phyloP scores from a whole-genome alignment of 2,888 invertebrate genomes.

The Mythimna impura region DNA sequence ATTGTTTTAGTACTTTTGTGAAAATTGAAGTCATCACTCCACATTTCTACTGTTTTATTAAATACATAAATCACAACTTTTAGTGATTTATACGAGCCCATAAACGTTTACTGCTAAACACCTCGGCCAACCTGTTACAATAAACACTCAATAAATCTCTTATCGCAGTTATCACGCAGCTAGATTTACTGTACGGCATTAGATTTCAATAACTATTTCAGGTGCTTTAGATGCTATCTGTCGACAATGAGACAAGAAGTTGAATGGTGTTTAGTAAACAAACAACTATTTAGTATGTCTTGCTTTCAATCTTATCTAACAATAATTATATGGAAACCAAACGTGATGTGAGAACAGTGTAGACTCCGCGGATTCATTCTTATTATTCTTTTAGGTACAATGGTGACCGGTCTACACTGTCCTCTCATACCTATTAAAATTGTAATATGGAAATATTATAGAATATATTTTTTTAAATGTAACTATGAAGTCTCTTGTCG shows the following conservation, averaged over 20 bases:
- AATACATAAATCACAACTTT: not conserved
- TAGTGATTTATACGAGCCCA: constrained; percentile 1
- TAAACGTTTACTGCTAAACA: constrained; percentile 15
- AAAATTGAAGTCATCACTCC: too few relatives aligned
- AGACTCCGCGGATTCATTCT: too few relatives aligned
- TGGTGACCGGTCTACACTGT: too few relatives aligned
- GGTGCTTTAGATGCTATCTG: constrained; percentile 14
- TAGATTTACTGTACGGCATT: constrained; percentile 18
- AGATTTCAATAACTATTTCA: constrained; percentile 26
- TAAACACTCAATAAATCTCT: constrained; percentile 34
- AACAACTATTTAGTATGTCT: not conserved
- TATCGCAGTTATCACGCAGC: not conserved
- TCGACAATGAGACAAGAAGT: not conserved
- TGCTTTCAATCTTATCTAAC: not conserved
- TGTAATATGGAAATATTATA: too few relatives aligned
- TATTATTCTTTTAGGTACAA: too few relatives aligned
- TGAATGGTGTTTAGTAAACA: constrained; percentile 18
- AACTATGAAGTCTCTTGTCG: too few relatives aligned
- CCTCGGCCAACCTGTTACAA: constrained; percentile 9
- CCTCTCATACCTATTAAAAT: too few relatives aligned
- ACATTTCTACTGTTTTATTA: too few relatives aligned
- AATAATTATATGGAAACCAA: too few relatives aligned
- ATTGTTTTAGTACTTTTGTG: too few relatives aligned
- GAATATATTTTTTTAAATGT: too few relatives aligned
- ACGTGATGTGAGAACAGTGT: too few relatives aligned